These are phyloP conservation scores for Zosterops japonicus DNA, from an alignment of 2,113 vertebrate genomes.

Conservation along the genomic window DNA sequence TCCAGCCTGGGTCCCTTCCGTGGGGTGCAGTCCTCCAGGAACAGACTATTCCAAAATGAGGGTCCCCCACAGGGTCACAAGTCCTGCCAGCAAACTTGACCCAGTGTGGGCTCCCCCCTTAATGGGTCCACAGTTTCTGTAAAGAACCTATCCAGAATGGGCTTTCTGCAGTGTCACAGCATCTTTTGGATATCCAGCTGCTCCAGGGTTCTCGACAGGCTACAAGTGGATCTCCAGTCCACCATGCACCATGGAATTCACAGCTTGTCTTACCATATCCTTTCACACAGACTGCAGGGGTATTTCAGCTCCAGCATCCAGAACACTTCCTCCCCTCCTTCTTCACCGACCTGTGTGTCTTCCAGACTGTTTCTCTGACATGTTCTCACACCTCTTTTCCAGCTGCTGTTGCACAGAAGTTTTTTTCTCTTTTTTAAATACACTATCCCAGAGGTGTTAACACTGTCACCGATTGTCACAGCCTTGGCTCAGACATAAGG, in stretches of 20 bases:
- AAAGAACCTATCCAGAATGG: neutral
- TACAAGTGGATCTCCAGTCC: neutral
- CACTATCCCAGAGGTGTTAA: neutral
- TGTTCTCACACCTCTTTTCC: neutral
- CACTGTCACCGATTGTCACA: fast-evolving
- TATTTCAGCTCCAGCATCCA: neutral
- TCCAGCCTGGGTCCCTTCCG: neutral
- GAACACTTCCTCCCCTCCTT: neutral
- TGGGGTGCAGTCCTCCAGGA: neutral
- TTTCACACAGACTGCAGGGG: neutral
- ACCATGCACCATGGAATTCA: neutral
- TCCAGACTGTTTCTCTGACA: neutral
- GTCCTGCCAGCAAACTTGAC: neutral
- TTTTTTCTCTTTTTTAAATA: neutral
- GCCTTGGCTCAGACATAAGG: neutral
- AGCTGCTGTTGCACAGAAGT: neutral
- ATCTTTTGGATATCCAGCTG: neutral
- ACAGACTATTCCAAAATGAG: neutral
- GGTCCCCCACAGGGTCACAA: neutral
- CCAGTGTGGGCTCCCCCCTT: neutral
- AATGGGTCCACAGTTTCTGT: neutral
- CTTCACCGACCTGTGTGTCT: neutral
- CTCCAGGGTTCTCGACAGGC: neutral
- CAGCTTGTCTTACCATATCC: neutral
- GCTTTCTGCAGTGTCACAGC: neutral